phyloP scores from a whole-genome alignment of 2,888 invertebrate species.

The Netelia virgata region DNA sequence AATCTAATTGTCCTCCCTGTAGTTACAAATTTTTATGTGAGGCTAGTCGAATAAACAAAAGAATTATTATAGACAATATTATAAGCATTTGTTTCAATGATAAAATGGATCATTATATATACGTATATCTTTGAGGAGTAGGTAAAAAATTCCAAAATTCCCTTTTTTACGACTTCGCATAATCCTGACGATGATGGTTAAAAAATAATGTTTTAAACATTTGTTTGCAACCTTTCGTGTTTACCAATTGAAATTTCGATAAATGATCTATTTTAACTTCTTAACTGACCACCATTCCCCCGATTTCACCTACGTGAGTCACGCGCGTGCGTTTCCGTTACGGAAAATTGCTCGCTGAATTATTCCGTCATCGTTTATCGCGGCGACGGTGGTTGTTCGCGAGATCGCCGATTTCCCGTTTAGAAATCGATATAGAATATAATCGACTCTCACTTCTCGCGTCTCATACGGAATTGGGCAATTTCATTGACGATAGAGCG shows the following conservation, averaged over 20 bases:
- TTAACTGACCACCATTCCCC: neutral
- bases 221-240: too few relatives aligned
- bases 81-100: too few relatives aligned
- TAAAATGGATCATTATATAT: too few relatives aligned
- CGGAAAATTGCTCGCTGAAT: constrained; percentile 66
- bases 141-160: too few relatives aligned
- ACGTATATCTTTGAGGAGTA: too few relatives aligned
- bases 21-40: too few relatives aligned
- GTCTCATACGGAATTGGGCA: constrained; percentile 46
- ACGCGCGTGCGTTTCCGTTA: constrained; percentile 36
- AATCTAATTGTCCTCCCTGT: too few relatives aligned
- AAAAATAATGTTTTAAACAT: too few relatives aligned
- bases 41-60: too few relatives aligned
- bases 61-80: too few relatives aligned
- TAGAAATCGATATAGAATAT: constrained; percentile 59
- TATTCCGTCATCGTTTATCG: constrained; percentile 64
- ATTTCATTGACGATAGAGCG: constrained; percentile 25
- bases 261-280: neutral
- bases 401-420: constrained; percentile 66
- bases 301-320: neutral
- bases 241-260: neutral
- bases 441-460: constrained; percentile 64
- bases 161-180: too few relatives aligned
- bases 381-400: constrained; percentile 40
- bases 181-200: too few relatives aligned